phyloP scores from a whole-genome alignment of 2,113 vertebrate genomes.

The Lutjanus erythropterus region DNA sequence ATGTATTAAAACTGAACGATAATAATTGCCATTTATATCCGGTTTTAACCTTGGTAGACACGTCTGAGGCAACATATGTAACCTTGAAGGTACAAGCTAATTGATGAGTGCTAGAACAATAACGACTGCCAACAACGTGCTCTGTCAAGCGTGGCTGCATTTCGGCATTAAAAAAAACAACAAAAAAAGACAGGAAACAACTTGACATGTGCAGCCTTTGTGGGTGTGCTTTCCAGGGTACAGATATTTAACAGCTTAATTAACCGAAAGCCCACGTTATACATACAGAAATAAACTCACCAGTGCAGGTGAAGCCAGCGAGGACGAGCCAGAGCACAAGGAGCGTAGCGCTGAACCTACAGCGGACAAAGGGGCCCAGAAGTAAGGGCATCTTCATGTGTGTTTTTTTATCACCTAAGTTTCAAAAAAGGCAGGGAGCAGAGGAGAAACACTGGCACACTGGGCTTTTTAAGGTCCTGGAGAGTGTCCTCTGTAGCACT shows the following conservation, averaged over 20 bases:
- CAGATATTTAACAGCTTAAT: not conserved
- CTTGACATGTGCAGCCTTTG: constrained; percentile 23
- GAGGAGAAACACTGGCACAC: constrained; percentile 40
- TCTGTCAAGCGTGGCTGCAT: constrained; percentile 30
- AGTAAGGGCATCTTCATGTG: constrained; percentile 80
- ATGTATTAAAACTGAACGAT: too few relatives aligned
- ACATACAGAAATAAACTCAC: constrained; percentile 85
- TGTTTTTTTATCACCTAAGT: constrained; percentile 67
- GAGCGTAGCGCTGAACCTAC: constrained; percentile 75
- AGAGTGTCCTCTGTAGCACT: constrained; percentile 69
- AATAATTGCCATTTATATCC: too few relatives aligned
- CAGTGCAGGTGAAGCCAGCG: constrained; percentile 80
- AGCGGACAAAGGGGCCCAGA: constrained; percentile 84
- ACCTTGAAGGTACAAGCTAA: constrained; percentile 70
- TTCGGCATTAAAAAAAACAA: not conserved
- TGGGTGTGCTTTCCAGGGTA: too few relatives aligned
- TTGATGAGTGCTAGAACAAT: constrained; percentile 54
- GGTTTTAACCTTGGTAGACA: constrained; percentile 60
- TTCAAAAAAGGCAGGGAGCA: constrained; percentile 60
- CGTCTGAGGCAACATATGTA: constrained; percentile 25
- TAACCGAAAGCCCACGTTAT: not conserved
- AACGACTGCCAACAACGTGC: constrained; percentile 44
- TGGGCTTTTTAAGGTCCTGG: constrained; percentile 52
- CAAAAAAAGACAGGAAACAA: constrained; percentile 21
- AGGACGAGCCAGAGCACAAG: constrained; percentile 74